Base-by-base conservation (phyloP, 2,888 invertebrate species). In the Cremastinae sp. region DNA sequence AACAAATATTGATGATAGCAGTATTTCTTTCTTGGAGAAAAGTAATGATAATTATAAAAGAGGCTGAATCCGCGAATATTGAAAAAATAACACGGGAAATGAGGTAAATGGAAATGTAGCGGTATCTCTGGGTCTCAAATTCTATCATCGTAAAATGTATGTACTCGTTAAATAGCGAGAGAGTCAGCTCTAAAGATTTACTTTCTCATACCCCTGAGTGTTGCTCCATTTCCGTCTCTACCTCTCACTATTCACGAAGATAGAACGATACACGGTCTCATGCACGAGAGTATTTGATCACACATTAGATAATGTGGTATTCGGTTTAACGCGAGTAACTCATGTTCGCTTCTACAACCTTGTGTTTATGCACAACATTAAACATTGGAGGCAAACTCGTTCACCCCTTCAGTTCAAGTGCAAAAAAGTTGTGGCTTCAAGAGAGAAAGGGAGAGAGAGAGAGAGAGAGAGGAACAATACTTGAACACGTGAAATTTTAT, bases 241-340 rank as follows among this genome's bases (percentile, higher is more conserved):
- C 28, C 59, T 59, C 43, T 59, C 45, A 9, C 58, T 12, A 41
- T 43, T 41, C 41, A 59, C 14, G 28, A 22, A 28, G 45, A 59
- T 28, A 9, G 22, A 22, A 59, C 45, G 22, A 28, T 59, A 18
- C 10, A 12, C 8, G 45, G 22, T 16, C 59, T 16, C 45, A 22
- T 43, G 59, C 43, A 45, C 45, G n/a, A 45, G 14, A 22, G 59
- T 14, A 45, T 59, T 59, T 22, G 59, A 59, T 59, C 10, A 12
- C 45, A 3, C 9, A 18, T 9, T 59, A 12, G 45, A 59, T 59
- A 59, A 22, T 7, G 22, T 22, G 45, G 3, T 28, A 45, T 22
- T 45, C 45, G 43, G 22, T 14, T 35, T 45, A 16, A 12, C 18
- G 22, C 43, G 28, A 22, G 28, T 45, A 20, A 28, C 45, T 35